A percentile compares a stretch with the other conserved stretches of the same genome.
Evolutionary conservation across 1,140 invertebrate species (phyloP).

Genomic region (Cryptotermes secundus): DNA sequence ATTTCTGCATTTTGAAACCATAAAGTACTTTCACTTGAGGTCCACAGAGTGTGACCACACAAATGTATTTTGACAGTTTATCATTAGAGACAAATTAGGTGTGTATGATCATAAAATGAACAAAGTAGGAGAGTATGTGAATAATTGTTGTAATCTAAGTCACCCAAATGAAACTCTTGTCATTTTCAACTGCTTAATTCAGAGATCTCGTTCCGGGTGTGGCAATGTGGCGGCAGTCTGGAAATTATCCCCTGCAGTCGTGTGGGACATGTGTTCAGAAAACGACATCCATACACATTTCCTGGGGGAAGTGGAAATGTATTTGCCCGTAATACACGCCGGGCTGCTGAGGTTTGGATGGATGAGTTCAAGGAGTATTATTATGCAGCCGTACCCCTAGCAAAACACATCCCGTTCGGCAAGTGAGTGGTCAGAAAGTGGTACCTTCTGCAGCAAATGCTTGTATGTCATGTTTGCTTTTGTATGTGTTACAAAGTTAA

Average conservation of each 20-base stretch:
- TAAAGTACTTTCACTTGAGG: too few species aligned
- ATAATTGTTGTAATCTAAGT: too few species aligned
- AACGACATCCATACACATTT: constrained; percentile 94
- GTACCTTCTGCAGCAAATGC: not conserved
- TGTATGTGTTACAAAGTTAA: too few species aligned
- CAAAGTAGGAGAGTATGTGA: too few species aligned
- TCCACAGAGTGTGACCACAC: too few species aligned
- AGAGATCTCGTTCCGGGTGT: constrained; percentile 80
- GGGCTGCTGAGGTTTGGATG: constrained; percentile 96
- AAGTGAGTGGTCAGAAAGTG: constrained; percentile 66
- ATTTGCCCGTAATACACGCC: constrained; percentile 82
- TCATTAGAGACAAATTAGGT: too few species aligned
- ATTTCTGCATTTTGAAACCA: too few species aligned
- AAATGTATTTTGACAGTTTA: too few species aligned
- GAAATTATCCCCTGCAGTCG: constrained; percentile 94
- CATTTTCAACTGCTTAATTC: constrained; percentile 26
- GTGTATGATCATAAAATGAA: too few species aligned
- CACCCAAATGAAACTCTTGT: not conserved
- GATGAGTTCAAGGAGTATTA: constrained; percentile 93
- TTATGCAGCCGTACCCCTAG: constrained; percentile 82
- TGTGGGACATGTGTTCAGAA: constrained; percentile 89
- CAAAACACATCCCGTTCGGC: constrained; percentile 83
- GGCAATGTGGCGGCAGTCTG: constrained; percentile 93
- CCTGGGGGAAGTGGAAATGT: constrained; percentile 89
- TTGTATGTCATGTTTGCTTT: too few species aligned